Conservation (phyloP, 2,113 vertebrate genomes). For the Pterophyllum scalare region DNA sequence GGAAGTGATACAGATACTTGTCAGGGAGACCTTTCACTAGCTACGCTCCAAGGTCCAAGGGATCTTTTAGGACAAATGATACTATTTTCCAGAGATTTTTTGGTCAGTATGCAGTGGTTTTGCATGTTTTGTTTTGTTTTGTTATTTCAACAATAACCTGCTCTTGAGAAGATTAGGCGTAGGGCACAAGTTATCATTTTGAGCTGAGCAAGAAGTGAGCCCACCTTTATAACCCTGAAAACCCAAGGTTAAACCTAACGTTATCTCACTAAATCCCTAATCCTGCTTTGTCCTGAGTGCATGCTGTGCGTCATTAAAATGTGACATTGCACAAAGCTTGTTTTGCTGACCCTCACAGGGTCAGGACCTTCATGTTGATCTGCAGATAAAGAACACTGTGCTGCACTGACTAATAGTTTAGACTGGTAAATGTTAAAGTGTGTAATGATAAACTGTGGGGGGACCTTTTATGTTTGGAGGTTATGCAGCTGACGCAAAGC, state of each 20-base stretch:
- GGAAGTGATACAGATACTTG: background rate
- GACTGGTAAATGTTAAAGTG: background rate
- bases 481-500: background rate
- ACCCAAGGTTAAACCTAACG: background rate
- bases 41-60: background rate
- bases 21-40: rapidly evolving
- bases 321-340: background rate
- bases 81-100: background rate
- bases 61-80: background rate
- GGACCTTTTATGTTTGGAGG: background rate
- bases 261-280: background rate
- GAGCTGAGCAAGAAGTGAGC: background rate
- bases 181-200: background rate
- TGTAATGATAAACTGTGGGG: background rate
- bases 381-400: background rate
- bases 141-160: background rate
- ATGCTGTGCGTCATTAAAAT: background rate
- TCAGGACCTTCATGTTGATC: constrained; percentile 8
- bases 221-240: background rate
- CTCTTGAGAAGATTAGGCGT: background rate
- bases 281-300: background rate
- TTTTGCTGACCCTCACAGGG: background rate
- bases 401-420: background rate
- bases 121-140: background rate
- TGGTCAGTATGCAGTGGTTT: background rate